Evolutionary conservation across 1,140 invertebrate genomes (phyloP).

Genomic region (Drosophila mojavensis): DNA sequence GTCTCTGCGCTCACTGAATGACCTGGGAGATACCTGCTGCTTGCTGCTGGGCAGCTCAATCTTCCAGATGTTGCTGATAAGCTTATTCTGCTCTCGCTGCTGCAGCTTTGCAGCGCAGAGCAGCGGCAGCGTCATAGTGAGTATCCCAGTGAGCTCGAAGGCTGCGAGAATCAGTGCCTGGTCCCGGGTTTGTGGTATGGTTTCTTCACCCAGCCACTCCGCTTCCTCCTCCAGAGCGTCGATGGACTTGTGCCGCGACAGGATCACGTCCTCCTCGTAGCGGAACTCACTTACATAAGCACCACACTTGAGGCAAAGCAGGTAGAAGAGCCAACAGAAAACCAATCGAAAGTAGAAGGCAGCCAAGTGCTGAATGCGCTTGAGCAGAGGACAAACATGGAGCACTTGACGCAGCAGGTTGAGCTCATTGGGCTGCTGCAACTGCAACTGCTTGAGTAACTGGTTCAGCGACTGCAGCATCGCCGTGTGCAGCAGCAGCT

Average conservation of each 20-base stretch:
- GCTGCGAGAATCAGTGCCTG: not conserved
- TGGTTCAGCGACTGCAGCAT: constrained; percentile 37
- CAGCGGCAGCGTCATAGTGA: constrained; percentile 36
- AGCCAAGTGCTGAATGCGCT: constrained; percentile 27
- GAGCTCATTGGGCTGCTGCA: constrained; percentile 11
- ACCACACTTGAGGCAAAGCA: constrained; percentile 23
- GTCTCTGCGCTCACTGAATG: not conserved
- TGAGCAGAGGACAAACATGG: constrained; percentile 12
- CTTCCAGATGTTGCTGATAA: constrained; percentile 28
- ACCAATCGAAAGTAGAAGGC: constrained; percentile 42
- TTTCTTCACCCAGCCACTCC: constrained; percentile 21
- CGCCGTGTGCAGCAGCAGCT: constrained; percentile 39
- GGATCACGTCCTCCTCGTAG: constrained; percentile 20
- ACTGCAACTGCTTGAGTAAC: not conserved
- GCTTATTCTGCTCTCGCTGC: constrained; percentile 25
- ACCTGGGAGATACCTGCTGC: not conserved
- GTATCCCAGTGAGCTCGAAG: constrained; percentile 32
- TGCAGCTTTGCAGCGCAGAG: constrained; percentile 39
- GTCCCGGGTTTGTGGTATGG: not conserved
- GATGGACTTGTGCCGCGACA: constrained; percentile 20
- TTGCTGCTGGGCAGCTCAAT: constrained; percentile 5
- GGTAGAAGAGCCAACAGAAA: constrained; percentile 11
- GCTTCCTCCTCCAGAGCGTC: constrained; percentile 45
- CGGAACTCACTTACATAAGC: not conserved
- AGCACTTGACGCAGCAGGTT: constrained; percentile 24